Evolutionary conservation across 1,140 invertebrate species (phyloP).

Genomic region (Ruditapes philippinarum): DNA sequence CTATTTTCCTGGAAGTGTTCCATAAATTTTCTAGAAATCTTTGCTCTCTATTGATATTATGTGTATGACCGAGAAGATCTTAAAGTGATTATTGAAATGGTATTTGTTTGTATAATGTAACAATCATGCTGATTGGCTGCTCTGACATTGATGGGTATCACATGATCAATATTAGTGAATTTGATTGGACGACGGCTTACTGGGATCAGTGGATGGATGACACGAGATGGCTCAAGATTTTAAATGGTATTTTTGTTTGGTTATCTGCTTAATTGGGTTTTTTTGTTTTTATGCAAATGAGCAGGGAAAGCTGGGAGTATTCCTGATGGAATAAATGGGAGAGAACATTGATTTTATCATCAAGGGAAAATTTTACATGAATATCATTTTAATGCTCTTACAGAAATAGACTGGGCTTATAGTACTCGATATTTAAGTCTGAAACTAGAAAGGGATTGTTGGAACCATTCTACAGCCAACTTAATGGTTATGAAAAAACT

Average conservation of each 20-base stretch:
- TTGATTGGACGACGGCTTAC: constrained; percentile 8
- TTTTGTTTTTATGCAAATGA: constrained; percentile 26
- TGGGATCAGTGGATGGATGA: constrained; percentile 14
- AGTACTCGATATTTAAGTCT: no score
- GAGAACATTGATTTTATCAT: constrained; percentile 6
- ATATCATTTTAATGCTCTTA: background rate
- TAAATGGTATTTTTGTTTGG: constrained; percentile 10
- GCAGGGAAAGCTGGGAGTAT: background rate
- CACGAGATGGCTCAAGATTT: constrained; percentile 1
- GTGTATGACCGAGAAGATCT: background rate
- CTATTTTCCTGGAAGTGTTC: background rate
- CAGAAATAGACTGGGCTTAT: no score
- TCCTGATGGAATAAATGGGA: background rate
- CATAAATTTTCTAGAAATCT: background rate
- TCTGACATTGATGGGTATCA: background rate
- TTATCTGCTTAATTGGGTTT: background rate
- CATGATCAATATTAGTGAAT: constrained; percentile 12
- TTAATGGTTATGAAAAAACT: no score
- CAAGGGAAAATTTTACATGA: background rate
- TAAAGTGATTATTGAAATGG: background rate
- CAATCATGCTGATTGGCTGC: background rate
- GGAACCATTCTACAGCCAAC: no score
- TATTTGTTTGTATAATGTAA: background rate
- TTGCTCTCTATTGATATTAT: background rate
- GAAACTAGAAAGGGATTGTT: no score